These are phyloP conservation scores for Notarius quadriscutis DNA, from an alignment of 2,113 vertebrate genomes.

Conservation along the genomic window DNA sequence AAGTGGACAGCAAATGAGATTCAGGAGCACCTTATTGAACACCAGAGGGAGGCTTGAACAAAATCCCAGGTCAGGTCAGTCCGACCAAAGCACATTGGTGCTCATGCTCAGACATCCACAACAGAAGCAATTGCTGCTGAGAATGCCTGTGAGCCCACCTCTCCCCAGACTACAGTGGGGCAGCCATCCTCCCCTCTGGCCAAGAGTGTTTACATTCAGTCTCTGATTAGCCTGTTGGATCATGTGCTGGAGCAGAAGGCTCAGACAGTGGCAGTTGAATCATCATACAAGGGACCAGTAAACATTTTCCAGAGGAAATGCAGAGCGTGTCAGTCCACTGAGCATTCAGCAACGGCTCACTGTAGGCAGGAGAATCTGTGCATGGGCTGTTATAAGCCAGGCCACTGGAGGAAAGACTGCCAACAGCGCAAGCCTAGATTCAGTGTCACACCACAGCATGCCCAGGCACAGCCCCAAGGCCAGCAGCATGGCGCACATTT, in stretches of 20 bases:
- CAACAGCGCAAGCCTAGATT: too few relatives aligned
- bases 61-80: too few relatives aligned
- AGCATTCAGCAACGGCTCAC: constrained; percentile 22
- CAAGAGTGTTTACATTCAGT: too few relatives aligned
- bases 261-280: background rate
- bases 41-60: too few relatives aligned
- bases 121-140: too few relatives aligned
- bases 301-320: background rate
- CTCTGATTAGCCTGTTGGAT: constrained; percentile 35
- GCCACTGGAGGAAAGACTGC: constrained; percentile 37
- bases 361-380: constrained; percentile 26
- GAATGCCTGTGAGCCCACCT: too few relatives aligned
- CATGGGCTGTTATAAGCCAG: constrained; percentile 24
- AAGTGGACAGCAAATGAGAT: constrained; percentile 51
- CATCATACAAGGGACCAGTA: too few relatives aligned
- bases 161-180: too few relatives aligned
- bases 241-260: constrained; percentile 33
- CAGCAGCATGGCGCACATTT: background rate
- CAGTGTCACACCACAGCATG: background rate
- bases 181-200: too few relatives aligned
- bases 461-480: background rate
- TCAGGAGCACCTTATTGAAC: constrained; percentile 30
- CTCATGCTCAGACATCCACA: too few relatives aligned
- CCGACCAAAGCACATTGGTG: too few relatives aligned
- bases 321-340: constrained; percentile 4